Conservation (phyloP, 2,797 vertebrate genomes). For the Gobio occitaniae region DNA sequence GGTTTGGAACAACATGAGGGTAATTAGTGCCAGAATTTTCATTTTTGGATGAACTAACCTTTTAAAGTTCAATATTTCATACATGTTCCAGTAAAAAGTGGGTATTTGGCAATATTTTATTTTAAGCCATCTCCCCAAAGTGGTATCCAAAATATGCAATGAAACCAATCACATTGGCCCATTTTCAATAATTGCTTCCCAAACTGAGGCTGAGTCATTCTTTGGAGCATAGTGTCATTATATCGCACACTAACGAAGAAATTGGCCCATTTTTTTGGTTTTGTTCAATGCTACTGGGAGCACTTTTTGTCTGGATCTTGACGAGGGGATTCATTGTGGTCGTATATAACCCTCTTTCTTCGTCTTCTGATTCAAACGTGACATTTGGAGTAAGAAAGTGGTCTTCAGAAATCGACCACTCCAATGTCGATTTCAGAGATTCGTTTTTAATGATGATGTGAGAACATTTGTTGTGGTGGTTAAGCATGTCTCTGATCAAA, state of each 20-base stretch:
- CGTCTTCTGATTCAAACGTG: background rate
- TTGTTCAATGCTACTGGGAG: slow-evolving; percentile 32
- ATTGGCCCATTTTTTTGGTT: slow-evolving; percentile 35
- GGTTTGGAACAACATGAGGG: too few species aligned
- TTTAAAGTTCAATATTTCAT: background rate
- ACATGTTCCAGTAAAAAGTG: background rate
- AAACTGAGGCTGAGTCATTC: slow-evolving; percentile 47
- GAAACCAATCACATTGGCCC: slow-evolving; percentile 47
- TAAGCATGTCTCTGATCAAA: slow-evolving; percentile 15
- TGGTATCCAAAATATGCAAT: slow-evolving; percentile 32
- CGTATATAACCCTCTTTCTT: slow-evolving; percentile 24
- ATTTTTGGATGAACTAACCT: too few species aligned
- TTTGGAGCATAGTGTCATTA: slow-evolving; percentile 44
- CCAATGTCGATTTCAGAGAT: background rate
- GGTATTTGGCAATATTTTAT: slow-evolving; percentile 25
- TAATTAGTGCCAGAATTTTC: too few species aligned
- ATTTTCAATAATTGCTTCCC: slow-evolving; percentile 47
- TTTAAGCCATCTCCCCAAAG: slow-evolving; percentile 34
- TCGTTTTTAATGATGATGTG: background rate
- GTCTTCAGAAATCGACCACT: background rate
- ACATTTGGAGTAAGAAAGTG: background rate
- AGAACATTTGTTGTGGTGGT: background rate
- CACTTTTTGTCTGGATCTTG: slow-evolving; percentile 33
- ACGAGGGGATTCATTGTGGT: slow-evolving; percentile 18
- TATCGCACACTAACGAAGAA: slow-evolving; percentile 27